Evolutionary conservation across 1,140 invertebrate species (phyloP).

Genomic region (Musca domestica): DNA sequence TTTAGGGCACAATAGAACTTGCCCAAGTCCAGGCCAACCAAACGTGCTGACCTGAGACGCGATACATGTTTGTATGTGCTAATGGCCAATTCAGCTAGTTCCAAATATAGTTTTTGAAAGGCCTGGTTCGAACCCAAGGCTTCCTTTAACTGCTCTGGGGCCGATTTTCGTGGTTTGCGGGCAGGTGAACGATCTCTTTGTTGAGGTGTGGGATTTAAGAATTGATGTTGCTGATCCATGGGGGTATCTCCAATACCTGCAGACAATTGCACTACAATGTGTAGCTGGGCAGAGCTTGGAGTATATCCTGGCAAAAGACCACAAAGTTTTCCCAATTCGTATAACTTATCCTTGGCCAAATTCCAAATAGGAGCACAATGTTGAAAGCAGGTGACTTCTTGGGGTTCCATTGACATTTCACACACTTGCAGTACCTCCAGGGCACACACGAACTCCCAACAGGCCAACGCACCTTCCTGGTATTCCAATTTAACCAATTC

Average conservation of each 20-base stretch:
- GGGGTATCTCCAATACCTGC: conserved; percentile 80
- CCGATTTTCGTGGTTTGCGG: conserved; percentile 56
- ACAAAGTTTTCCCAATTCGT: conserved; percentile 83
- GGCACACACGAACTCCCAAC: conserved; percentile 91
- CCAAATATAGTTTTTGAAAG: conserved; percentile 88
- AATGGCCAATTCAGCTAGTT: conserved; percentile 91
- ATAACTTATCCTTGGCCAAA: conserved; percentile 88
- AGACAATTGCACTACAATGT: conserved; percentile 84
- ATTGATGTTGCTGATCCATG: conserved; percentile 37
- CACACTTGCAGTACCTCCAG: conserved; percentile 83
- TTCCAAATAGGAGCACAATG: conserved; percentile 89
- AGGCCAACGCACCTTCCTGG: conserved; percentile 80
- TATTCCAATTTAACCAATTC: conserved; percentile 54
- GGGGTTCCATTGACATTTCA: conserved; percentile 67
- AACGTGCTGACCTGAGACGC: conserved; percentile 76
- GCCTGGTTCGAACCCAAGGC: conserved; percentile 85
- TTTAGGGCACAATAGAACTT: conserved; percentile 85
- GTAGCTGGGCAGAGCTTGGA: conserved; percentile 82
- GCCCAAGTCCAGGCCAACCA: conserved; percentile 86
- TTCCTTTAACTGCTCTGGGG: conserved; percentile 84
- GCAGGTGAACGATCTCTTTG: conserved; percentile 46
- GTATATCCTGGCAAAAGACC: conserved; percentile 85
- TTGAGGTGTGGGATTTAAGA: conserved; percentile 40
- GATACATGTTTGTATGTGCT: conserved; percentile 96
- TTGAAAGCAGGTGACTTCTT: conserved; percentile 67